These are phyloP conservation scores for Sinocyclocheilus maitianheensis DNA, from an alignment of 2,113 vertebrate genomes.

Conservation along the genomic window DNA sequence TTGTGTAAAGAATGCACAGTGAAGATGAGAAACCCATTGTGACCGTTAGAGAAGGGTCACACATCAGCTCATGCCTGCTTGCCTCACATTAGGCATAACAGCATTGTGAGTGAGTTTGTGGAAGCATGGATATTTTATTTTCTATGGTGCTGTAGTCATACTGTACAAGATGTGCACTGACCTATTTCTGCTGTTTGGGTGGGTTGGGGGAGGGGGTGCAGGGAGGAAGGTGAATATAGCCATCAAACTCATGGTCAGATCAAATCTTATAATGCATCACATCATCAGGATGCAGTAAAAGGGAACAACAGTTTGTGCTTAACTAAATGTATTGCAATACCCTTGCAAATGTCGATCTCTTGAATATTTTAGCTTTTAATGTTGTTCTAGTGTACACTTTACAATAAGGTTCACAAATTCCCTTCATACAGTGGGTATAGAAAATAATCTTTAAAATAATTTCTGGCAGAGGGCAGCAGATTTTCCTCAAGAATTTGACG, in stretches of 20 bases:
- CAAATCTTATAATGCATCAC: constrained; percentile 7
- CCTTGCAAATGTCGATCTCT: neutral
- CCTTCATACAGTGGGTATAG: too few relatives aligned
- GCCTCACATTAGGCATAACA: constrained; percentile 7
- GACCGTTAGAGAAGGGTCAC: neutral
- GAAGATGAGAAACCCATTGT: constrained; percentile 16
- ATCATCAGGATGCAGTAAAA: neutral
- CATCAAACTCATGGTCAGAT: neutral
- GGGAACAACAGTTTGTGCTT: neutral
- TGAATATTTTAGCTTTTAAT: neutral
- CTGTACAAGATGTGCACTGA: constrained; percentile 38
- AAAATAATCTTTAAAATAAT: too few relatives aligned
- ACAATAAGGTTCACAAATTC: too few relatives aligned
- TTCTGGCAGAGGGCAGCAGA: too few relatives aligned
- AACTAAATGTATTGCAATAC: neutral
- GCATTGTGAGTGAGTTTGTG: constrained; percentile 10
- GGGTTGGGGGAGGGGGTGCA: neutral
- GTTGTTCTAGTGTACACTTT: too few relatives aligned
- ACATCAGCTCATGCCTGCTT: neutral
- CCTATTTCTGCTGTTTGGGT: constrained; percentile 42
- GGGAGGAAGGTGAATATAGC: neutral
- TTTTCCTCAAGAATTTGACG: too few relatives aligned
- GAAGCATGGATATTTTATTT: constrained; percentile 14
- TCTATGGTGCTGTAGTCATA: constrained; percentile 19
- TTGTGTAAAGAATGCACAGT: constrained; percentile 13